Conservation (phyloP, 2,113 vertebrate genomes). For the Gymnarchus niloticus region DNA sequence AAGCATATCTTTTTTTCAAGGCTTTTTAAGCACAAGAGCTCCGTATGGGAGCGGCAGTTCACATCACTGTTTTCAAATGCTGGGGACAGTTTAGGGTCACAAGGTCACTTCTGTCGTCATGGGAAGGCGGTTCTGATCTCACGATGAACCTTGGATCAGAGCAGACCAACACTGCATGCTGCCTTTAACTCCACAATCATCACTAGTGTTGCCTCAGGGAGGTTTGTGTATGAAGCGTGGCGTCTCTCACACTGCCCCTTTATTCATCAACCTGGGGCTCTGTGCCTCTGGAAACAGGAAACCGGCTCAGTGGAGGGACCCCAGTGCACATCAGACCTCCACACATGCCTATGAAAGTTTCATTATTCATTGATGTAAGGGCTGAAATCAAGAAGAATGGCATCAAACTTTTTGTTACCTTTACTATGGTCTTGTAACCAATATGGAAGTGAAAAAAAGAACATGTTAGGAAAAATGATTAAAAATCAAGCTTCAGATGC, state of each 20-base stretch:
- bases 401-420: too few relatives aligned
- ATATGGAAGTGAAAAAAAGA: too few relatives aligned
- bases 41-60: background rate
- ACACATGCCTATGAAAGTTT: background rate
- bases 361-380: background rate
- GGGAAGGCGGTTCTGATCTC: background rate
- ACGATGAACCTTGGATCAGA: background rate
- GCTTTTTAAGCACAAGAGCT: too few relatives aligned
- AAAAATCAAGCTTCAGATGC: too few relatives aligned
- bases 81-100: background rate
- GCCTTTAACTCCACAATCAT: background rate
- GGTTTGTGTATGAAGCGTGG: background rate
- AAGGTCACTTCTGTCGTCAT: background rate
- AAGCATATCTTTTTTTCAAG: background rate
- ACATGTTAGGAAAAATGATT: too few relatives aligned
- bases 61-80: background rate
- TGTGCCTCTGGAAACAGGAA: background rate
- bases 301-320: background rate
- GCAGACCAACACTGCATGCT: background rate
- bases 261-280: background rate
- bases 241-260: background rate
- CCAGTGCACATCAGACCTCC: too few relatives aligned
- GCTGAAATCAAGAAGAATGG: background rate
- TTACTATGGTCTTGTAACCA: background rate
- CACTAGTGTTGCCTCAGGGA: background rate